These are phyloP conservation scores for Melikaiella ostensackeni DNA, from an alignment of 2,888 invertebrate species.

Conservation along the genomic window DNA sequence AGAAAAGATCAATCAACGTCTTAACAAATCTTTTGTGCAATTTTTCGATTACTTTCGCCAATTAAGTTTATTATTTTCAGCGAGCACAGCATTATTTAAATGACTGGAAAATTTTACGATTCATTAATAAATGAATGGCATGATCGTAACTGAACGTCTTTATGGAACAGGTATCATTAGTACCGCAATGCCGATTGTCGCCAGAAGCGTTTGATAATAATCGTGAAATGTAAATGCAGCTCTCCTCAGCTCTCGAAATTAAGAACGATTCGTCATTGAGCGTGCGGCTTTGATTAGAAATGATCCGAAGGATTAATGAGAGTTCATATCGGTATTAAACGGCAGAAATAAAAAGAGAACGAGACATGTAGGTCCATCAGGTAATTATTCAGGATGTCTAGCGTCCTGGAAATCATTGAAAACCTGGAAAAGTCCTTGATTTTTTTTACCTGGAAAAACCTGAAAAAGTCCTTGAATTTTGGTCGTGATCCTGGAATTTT, in stretches of 20 bases:
- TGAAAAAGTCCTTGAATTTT: too few relatives aligned
- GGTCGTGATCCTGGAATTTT: too few relatives aligned
- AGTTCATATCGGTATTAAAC: neutral
- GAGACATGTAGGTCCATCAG: neutral
- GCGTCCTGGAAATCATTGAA: too few relatives aligned
- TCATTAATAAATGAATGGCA: neutral
- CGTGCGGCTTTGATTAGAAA: neutral
- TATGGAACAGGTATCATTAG: neutral
- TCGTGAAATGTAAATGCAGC: constrained; percentile 1
- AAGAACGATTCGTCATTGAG: neutral
- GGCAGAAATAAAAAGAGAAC: neutral
- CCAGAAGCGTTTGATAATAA: constrained; percentile 9
- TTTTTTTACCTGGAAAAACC: too few relatives aligned
- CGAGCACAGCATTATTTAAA: neutral
- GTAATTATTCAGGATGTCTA: too few relatives aligned
- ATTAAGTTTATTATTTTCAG: neutral
- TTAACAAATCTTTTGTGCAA: too few relatives aligned
- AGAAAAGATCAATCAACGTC: neutral
- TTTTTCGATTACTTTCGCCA: neutral
- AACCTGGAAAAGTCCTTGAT: too few relatives aligned
- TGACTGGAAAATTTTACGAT: neutral
- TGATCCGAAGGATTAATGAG: neutral
- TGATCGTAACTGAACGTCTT: neutral
- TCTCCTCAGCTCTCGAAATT: neutral
- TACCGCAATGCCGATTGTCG: neutral